Percentiles rank a stretch among this genome's conserved stretches.
These are phyloP conservation scores for Meloe dianella DNA, from an alignment of 2,888 invertebrate genomes.

Conservation along the genomic window DNA sequence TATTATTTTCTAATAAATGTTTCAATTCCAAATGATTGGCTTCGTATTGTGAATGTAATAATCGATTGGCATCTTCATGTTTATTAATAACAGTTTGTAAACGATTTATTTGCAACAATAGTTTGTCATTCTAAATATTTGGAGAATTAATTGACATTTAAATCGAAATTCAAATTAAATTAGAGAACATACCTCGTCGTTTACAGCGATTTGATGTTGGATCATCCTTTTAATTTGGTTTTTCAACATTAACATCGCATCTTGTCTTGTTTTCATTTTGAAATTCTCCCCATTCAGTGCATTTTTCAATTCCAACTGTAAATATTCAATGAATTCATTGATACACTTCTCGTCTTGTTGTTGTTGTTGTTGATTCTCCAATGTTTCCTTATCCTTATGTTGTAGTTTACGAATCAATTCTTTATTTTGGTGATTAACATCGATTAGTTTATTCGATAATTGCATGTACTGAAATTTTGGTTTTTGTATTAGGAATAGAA, in stretches of 20 bases:
- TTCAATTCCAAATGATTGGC: constrained; percentile 47
- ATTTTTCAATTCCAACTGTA: constrained; percentile 33
- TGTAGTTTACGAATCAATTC: not conserved
- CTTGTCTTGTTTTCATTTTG: constrained; percentile 40
- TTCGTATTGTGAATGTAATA: constrained; percentile 48
- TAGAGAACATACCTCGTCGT: constrained; percentile 44
- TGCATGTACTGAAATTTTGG: not conserved
- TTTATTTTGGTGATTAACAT: constrained; percentile 27
- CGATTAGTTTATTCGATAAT: constrained; percentile 36
- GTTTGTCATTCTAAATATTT: constrained; percentile 47
- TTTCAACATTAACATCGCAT: constrained; percentile 50
- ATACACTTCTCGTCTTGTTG: constrained; percentile 34
- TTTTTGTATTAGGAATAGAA: too few relatives aligned
- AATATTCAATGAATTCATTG: constrained; percentile 16
- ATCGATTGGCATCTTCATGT: constrained; percentile 44
- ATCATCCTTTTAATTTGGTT: constrained; percentile 47
- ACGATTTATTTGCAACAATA: constrained; percentile 45
- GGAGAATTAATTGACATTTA: not conserved
- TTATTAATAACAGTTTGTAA: constrained; percentile 41
- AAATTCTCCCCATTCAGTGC: constrained; percentile 38
- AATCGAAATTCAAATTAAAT: constrained; percentile 11
- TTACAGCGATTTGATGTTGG: constrained; percentile 45
- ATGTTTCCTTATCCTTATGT: not conserved
- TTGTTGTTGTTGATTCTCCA: not conserved
- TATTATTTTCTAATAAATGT: constrained; percentile 25